Conservation (phyloP, 2,797 vertebrate species). For the Anomalospiza imberbis region DNA sequence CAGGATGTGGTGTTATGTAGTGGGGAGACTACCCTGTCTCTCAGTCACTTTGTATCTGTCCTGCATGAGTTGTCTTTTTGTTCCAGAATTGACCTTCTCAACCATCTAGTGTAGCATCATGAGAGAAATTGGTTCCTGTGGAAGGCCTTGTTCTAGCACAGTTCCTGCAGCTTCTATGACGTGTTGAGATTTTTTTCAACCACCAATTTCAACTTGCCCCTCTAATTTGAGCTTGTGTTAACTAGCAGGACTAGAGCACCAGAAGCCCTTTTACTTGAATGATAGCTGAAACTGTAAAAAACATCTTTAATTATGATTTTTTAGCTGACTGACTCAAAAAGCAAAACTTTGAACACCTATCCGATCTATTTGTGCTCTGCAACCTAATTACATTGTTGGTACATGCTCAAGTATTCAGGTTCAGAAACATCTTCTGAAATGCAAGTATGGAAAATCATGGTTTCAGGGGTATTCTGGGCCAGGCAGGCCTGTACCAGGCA, state of each 20-base stretch:
- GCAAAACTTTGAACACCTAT: neutral
- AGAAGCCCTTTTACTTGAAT: neutral
- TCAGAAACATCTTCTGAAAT: neutral
- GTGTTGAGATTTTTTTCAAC: neutral
- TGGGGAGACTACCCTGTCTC: neutral
- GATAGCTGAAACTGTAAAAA: neutral
- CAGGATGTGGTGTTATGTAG: fast-evolving
- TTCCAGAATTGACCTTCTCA: neutral
- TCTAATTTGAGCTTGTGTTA: neutral
- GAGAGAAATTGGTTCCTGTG: neutral
- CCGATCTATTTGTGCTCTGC: neutral
- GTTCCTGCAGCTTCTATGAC: neutral
- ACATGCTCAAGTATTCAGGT: neutral
- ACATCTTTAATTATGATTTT: neutral
- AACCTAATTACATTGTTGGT: neutral
- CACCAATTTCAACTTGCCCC: neutral
- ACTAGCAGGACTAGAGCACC: neutral
- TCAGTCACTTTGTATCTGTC: neutral
- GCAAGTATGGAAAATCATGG: neutral
- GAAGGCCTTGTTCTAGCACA: neutral
- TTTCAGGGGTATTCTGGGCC: neutral
- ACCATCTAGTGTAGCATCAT: neutral
- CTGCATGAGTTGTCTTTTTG: neutral
- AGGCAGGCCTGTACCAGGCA: neutral
- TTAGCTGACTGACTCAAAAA: neutral